Evolutionary conservation across 2,888 invertebrate genomes (phyloP), one percentile per base, ranked within the genome.

Genomic region (Steinernema carpocapsae): DNA sequence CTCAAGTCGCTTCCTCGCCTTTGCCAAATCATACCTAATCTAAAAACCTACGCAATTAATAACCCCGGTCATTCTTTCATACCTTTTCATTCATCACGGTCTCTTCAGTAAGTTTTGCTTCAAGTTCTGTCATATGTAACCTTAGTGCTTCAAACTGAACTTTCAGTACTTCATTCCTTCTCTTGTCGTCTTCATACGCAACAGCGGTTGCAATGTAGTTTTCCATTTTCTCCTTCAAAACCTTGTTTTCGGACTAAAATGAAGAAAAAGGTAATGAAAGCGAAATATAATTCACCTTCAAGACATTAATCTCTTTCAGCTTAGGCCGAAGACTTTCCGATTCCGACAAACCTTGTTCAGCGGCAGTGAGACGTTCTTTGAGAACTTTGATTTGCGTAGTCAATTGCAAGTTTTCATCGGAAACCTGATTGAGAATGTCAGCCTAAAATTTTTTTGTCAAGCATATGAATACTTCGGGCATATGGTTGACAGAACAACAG

Each of bases 191-290:
- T 4, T 64, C 64, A 26, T 29, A 64, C 4, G 64, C 64, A 64
- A 64, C 32, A 3, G 64, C 64, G 2, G 64, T 64, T 17, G 64
- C 26, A 29, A 64, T 64, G 32, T 64, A 64, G 7, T 14, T 37
- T 4, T 64, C 64, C 17, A 64, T 12, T 32, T 37, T 64, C 32
- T 64, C 64, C 17, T 32, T 64, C 19, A 64, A 32, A 3, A 64
- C 64, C 32, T 64, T 64, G 14, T 64, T 64, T 32, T 64, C 64
- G 29, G 29, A 32, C 64, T 64, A 17, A 64, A 64, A 48, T 10
- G 10, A 37, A 37, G 10, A 37, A 37, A 37, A 6, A 37, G 10
- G 4, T 37, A 37, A 37, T 10, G 3, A 37, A 37, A 4, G 48
- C 17, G 56, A 24, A 24, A 7, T 6, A 26, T 56, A 12, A 56